Evolutionary conservation across 2,888 invertebrate species (phyloP), one percentile per base, ranked within the genome.

Genomic region (Latrodectus elegans): DNA sequence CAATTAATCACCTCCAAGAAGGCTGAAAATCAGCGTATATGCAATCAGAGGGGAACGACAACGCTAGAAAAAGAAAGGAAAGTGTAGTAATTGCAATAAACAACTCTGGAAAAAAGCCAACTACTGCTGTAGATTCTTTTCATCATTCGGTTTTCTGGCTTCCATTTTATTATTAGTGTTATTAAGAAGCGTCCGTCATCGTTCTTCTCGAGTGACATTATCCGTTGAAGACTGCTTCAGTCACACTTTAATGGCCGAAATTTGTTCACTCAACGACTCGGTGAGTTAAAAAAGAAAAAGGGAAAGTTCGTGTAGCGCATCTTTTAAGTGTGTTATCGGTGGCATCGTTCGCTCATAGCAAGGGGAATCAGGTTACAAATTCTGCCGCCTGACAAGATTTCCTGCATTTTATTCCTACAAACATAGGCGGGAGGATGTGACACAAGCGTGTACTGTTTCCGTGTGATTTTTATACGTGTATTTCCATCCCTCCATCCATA

Each of bases 201-300:
- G 67, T 22, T 14, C 81, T 74, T 73, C 55, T 85, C 78, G 67
- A 55, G 60, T 84, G 68, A 79, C 38, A 38, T 38, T 38, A 38
- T 38, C 38, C 38, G 38, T 38, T 38, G 38, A 55, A 55, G 74
- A 67, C 77, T 84, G 67, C 73, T 70, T 52, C 67, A 68, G 84
- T 84, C 78, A 68, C 84, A 78, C 77, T 84, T 84, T 73, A 78
- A 84, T 73, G 78, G 22, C 73, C 78, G 78, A 55, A 84, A 84
- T 78, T 73, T 78, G 84, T 84, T 84, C 84, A 84, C 60, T 84
- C 84, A 84, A 65, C 84, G 67, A 72, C 70, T 38, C 38, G 38
- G 60, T n/a, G 55, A 38, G 55, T n/a, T 49, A 55, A 68, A 55
- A n/a, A n/a, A n/a, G n/a, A n/a, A 75, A 82, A 82, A 82, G 67